Base-by-base conservation (phyloP, 37 sponge, comb jelly and placozoan genomes). In the Theonella swinhoei region DNA sequence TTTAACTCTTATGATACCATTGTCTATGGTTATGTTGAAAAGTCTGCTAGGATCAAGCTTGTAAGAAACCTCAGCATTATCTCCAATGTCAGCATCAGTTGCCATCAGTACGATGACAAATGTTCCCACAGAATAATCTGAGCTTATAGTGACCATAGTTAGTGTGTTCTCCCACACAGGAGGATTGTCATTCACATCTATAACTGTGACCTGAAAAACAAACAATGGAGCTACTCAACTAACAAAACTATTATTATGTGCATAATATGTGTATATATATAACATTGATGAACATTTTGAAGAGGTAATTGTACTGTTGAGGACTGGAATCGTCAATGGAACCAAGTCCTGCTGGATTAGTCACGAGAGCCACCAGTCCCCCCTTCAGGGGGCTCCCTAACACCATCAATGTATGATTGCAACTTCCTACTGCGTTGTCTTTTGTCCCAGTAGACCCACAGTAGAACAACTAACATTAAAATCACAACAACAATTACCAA, bases 121-220 rank as follows among this genome's bases (percentile, higher is more conserved):
- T 11, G 76, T 42, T 11, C 76, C 76, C 3, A 42, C 28, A 25
- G 76, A 32, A 23, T 7, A 11, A 75, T 42, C 76, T 3, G 76
- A 19, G 7, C 3, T 20, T 3, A 42, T 7, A 3, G 4, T 4
- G 42, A 30, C 9, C 5, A 19, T 39, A 4, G 47, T 11, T 42
- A 3, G 5, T 23, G 47, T n/a, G 58, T 41, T 75, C 19, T 30
- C 60, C 24, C 40, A 75, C n/a, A 39, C 31, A 8, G 76, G 76
- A n/a, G 47, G 17, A 19, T 75, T 42, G 58, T 75, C 76, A 24
- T 75, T 75, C 60, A 47, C 54, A 47, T 47, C 54, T 17, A 47
- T 7, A 47, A 47, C 14, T 14, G 14, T n/a, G n/a, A n/a, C n/a
- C n/a, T n/a, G n/a, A n/a, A n/a, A n/a, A n/a, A n/a, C n/a, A n/a